Conservation (phyloP, 2,113 vertebrate species). For the Numida meleagris region DNA sequence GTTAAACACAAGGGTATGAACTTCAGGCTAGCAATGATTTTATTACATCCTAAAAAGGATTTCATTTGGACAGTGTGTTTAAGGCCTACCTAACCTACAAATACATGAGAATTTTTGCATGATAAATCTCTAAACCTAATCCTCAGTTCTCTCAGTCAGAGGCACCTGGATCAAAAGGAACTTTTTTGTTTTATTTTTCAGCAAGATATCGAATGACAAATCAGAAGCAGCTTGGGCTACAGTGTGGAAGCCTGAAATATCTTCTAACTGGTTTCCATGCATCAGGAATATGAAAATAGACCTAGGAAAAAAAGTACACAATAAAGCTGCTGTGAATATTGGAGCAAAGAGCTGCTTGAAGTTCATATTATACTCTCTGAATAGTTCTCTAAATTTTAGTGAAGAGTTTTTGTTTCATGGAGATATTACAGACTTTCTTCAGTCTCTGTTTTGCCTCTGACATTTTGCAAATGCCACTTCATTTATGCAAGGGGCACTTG, state of each 20-base stretch:
- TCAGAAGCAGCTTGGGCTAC: not conserved
- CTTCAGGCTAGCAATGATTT: not conserved
- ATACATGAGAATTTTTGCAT: not conserved
- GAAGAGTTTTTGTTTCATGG: not conserved
- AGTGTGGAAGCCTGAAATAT: not conserved
- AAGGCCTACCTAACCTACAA: not conserved
- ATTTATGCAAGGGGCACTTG: not conserved
- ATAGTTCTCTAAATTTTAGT: not conserved
- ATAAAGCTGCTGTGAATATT: not conserved
- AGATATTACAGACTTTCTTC: not conserved
- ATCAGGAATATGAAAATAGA: not conserved
- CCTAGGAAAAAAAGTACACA: not conserved
- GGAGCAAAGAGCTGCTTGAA: not conserved
- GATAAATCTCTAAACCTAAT: not conserved
- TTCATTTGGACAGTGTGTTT: not conserved
- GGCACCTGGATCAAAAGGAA: not conserved
- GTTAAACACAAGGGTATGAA: not conserved
- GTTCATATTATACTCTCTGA: not conserved
- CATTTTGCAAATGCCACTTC: not conserved
- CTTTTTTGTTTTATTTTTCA: not conserved
- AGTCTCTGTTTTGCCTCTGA: fast-evolving
- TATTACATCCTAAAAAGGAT: not conserved
- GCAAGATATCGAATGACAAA: not conserved
- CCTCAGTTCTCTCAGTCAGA: not conserved
- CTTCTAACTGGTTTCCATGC: not conserved